phyloP scores from a whole-genome alignment of 2,113 vertebrate species.

The Sus scrofa region DNA sequence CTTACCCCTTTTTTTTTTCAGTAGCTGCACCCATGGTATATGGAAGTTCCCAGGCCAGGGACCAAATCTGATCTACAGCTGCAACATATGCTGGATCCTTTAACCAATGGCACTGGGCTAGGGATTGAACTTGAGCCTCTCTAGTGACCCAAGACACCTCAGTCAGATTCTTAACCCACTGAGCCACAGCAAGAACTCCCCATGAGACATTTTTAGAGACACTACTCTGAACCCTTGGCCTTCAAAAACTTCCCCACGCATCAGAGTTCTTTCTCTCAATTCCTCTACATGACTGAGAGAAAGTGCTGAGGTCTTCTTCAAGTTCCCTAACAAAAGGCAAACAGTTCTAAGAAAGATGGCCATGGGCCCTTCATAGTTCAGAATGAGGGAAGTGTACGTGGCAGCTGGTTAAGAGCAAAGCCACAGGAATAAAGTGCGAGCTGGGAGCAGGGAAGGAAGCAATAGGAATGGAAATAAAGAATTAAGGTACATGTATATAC shows the following conservation, averaged over 20 bases:
- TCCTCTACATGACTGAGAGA: background rate
- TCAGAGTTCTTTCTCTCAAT: background rate
- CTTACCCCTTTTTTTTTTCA: no score
- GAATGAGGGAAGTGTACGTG: background rate
- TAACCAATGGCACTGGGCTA: no score
- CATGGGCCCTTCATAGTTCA: background rate
- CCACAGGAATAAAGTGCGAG: background rate
- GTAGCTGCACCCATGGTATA: no score
- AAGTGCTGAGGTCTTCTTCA: background rate
- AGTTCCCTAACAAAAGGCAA: constrained; percentile 3
- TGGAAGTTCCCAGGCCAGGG: no score
- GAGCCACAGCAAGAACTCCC: no score
- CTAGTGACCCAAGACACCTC: no score
- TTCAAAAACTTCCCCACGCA: background rate
- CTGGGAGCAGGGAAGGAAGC: background rate
- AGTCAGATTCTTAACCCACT: no score
- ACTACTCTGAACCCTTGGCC: background rate
- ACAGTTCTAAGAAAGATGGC: background rate
- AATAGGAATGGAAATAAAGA: background rate
- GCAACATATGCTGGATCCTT: no score
- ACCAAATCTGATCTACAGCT: no score
- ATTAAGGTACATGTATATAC: background rate
- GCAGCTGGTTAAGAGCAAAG: background rate
- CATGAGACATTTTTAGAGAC: background rate
- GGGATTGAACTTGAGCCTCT: no score